These are phyloP conservation scores for Ceratotherium simum DNA, from an alignment of 2,113 vertebrate species.

Conservation along the genomic window DNA sequence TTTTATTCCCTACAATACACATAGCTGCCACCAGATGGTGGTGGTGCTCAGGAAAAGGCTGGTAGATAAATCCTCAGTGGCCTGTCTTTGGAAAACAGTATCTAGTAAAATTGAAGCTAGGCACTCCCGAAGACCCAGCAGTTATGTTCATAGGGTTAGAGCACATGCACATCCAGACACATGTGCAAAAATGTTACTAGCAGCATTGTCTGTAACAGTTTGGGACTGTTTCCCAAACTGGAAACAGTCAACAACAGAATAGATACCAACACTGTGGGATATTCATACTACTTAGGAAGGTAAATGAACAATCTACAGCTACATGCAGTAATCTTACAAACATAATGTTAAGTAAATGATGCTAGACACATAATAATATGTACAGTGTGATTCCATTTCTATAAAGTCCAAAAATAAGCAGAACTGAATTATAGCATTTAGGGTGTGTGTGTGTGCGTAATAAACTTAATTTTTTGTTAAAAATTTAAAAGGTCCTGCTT, in stretches of 20 bases:
- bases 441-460: not conserved
- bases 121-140: not conserved
- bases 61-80: not conserved
- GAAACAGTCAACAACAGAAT: not conserved
- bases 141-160: not conserved
- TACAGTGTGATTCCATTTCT: not conserved
- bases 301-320: not conserved
- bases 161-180: not conserved
- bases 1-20: slow-evolving; percentile 20
- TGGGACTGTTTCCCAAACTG: not conserved
- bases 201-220: not conserved
- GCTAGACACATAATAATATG: no score
- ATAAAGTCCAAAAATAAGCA: not conserved
- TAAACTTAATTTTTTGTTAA: not conserved
- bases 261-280: not conserved
- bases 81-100: not conserved
- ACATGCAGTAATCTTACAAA: not conserved
- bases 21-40: slow-evolving; percentile 53
- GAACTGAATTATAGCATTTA: not conserved
- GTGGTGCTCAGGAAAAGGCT: not conserved
- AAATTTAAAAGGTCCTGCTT: not conserved
- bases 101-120: not conserved
- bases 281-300: not conserved
- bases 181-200: not conserved
- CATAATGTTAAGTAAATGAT: not conserved